Evolutionary conservation across 2,797 vertebrate species (phyloP).

Genomic region (Psittacula echo): DNA sequence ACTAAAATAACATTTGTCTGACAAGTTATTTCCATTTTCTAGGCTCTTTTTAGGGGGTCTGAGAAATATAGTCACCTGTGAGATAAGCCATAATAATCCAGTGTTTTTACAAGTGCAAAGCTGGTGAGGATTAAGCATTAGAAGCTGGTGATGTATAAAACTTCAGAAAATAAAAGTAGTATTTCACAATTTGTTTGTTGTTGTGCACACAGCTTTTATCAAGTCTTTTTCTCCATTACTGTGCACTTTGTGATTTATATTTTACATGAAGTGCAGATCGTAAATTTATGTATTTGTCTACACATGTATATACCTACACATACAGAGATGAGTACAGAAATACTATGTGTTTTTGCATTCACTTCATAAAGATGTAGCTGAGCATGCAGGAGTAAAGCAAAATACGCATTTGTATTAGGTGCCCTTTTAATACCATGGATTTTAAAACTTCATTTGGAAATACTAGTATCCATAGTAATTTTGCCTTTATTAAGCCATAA

Average conservation of each 20-base stretch:
- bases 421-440: not conserved
- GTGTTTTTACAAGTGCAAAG: not conserved
- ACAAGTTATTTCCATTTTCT: not conserved
- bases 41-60: not conserved
- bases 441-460: not conserved
- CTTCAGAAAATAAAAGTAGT: not conserved
- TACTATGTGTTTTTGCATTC: not conserved
- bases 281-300: not conserved
- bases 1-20: slow-evolving; percentile 15
- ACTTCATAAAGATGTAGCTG: not conserved
- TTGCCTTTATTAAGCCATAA: not conserved
- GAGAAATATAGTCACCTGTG: not conserved
- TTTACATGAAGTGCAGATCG: not conserved
- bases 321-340: not conserved
- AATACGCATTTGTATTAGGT: not conserved
- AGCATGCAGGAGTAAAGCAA: not conserved
- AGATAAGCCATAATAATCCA: not conserved
- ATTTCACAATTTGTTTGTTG: not conserved
- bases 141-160: not conserved
- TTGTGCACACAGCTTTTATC: not conserved
- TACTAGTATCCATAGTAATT: not conserved
- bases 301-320: not conserved
- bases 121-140: not conserved
- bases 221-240: not conserved
- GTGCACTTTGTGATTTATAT: not conserved